These are phyloP conservation scores for Coecobrya sp. DNA, from an alignment of 2,888 invertebrate genomes.

Conservation along the genomic window DNA sequence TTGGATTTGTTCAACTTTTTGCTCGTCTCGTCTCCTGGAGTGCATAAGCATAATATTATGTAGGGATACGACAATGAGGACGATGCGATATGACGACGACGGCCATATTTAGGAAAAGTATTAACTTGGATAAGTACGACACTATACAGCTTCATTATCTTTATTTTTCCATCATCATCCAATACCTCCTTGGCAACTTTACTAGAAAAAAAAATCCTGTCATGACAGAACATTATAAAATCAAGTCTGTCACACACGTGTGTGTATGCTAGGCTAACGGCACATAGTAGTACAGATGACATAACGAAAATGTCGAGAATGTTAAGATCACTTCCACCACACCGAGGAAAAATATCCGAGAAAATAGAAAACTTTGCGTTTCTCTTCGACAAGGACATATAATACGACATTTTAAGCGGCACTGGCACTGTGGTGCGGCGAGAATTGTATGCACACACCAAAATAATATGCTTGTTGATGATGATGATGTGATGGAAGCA, in stretches of 20 bases:
- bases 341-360: neutral
- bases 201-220: neutral
- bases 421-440: neutral
- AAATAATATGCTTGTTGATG: too few species aligned
- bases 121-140: neutral
- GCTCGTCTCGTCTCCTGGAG: neutral
- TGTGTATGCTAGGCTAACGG: neutral
- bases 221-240: neutral
- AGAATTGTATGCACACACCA: neutral
- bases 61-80: neutral
- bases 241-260: conserved; percentile 44
- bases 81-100: neutral
- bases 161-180: neutral
- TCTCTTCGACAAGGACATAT: neutral
- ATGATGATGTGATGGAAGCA: neutral
- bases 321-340: neutral
- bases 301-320: neutral
- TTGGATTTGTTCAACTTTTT: conserved; percentile 15
- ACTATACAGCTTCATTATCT: conserved; percentile 15
- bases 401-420: neutral
- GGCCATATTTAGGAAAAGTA: neutral
- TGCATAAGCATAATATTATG: neutral
- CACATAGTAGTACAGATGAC: neutral
- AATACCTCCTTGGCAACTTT: neutral
- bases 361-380: conserved; percentile 5